These are phyloP conservation scores for Mastacembelus armatus DNA, from an alignment of 2,797 vertebrate species.

Conservation along the genomic window DNA sequence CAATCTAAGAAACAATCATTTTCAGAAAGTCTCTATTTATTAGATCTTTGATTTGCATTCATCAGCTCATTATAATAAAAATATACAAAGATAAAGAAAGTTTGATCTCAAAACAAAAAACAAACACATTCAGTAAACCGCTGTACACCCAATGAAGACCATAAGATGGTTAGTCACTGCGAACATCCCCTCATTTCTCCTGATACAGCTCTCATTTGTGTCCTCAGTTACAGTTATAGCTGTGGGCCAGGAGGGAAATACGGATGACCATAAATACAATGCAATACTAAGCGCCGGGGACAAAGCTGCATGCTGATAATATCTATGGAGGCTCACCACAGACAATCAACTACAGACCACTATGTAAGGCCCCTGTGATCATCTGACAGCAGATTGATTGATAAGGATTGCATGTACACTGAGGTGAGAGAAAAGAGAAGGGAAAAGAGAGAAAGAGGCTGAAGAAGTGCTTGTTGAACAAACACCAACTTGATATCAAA, in stretches of 20 bases:
- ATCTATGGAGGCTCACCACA: slow-evolving; percentile 40
- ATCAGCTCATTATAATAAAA: too few relatives aligned
- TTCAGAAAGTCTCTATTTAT: too few relatives aligned
- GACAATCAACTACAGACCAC: slow-evolving; percentile 41
- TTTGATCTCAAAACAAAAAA: too few relatives aligned
- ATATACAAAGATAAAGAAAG: too few relatives aligned
- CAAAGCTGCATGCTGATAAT: slow-evolving; percentile 38
- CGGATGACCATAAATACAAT: slow-evolving; percentile 63
- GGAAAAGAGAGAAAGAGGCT: neutral
- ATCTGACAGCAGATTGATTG: slow-evolving; percentile 50
- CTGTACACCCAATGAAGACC: too few relatives aligned
- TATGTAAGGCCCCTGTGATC: slow-evolving; percentile 34
- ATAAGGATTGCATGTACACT: slow-evolving; percentile 51
- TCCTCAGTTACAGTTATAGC: slow-evolving; percentile 34
- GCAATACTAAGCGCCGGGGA: slow-evolving; percentile 44
- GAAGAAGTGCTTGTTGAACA: slow-evolving; percentile 12
- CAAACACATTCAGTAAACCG: too few relatives aligned
- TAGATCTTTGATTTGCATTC: too few relatives aligned
- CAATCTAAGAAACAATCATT: too few relatives aligned
- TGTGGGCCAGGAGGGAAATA: slow-evolving; percentile 30
- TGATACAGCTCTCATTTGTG: too few relatives aligned
- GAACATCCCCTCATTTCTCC: neutral
- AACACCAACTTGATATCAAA: too few relatives aligned
- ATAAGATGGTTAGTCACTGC: neutral
- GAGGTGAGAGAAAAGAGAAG: neutral